Evolutionary conservation across 1,140 invertebrate genomes (phyloP).

Genomic region (Drosophila hydei): DNA sequence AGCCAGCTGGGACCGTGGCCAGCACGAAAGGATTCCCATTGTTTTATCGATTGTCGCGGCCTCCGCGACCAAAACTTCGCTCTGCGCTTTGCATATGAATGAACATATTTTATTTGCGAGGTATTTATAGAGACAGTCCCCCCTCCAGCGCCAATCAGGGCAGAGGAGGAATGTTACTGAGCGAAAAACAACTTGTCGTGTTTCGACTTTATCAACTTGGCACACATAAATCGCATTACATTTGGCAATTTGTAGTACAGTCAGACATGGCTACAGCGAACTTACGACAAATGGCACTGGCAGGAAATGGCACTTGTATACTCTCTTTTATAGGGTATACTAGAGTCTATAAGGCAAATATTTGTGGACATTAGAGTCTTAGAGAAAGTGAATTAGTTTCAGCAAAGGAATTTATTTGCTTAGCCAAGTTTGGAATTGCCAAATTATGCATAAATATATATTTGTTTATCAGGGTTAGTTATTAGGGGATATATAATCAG

Average conservation of each 20-base stretch:
- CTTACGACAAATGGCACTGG: neutral
- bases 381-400: no score
- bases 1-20: conserved; percentile 10
- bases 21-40: conserved; percentile 71
- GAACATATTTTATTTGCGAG: conserved; percentile 45
- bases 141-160: neutral
- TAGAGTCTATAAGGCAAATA: no score
- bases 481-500: no score
- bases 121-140: conserved; percentile 57
- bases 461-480: no score
- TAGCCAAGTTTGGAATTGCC: no score
- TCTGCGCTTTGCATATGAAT: conserved; percentile 37
- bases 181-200: conserved; percentile 48
- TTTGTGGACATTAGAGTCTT: no score
- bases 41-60: conserved; percentile 78
- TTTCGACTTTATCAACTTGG: conserved; percentile 60
- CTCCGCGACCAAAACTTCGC: conserved; percentile 37
- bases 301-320: no score
- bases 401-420: no score
- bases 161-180: neutral
- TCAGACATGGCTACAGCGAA: conserved; percentile 9
- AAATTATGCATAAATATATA: no score
- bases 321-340: no score
- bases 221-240: conserved; percentile 58
- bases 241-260: conserved; percentile 54